Evolutionary conservation across 2,113 vertebrate genomes (phyloP).

Genomic region (Nymphicus hollandicus): DNA sequence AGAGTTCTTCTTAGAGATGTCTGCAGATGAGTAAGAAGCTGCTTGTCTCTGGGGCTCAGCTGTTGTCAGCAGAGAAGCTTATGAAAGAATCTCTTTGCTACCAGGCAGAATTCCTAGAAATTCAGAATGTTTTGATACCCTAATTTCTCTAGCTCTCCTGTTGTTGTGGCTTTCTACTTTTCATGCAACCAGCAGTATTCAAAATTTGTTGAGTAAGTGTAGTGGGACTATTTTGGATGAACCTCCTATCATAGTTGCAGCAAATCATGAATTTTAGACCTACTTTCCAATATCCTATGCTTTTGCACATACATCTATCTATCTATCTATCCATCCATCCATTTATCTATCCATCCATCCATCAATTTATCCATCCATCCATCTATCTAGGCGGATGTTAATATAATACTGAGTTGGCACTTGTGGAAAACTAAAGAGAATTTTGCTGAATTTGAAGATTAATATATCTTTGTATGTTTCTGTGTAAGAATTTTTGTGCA

Average conservation of each 20-base stretch:
- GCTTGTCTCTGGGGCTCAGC: background rate
- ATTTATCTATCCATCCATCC: background rate
- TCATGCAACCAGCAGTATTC: background rate
- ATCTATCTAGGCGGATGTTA: background rate
- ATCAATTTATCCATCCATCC: background rate
- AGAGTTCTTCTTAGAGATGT: background rate
- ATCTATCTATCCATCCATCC: accelerated
- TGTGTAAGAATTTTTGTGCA: background rate
- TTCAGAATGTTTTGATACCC: background rate
- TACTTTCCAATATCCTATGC: background rate
- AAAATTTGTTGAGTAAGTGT: background rate
- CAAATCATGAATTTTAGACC: background rate
- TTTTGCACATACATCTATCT: background rate
- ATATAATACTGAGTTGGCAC: background rate
- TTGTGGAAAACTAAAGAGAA: background rate
- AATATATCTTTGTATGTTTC: background rate
- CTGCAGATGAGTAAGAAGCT: background rate
- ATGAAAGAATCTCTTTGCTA: background rate
- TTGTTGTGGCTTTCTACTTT: background rate
- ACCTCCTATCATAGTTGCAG: background rate
- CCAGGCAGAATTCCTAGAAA: background rate
- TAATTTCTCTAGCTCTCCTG: background rate
- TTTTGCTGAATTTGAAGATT: background rate
- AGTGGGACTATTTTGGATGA: background rate
- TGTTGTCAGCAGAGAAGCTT: background rate